A percentile compares a stretch with the other conserved stretches of the same genome.
These are phyloP conservation scores for Odontomachus brunneus DNA, from an alignment of 1,140 invertebrate species.

Conservation along the genomic window DNA sequence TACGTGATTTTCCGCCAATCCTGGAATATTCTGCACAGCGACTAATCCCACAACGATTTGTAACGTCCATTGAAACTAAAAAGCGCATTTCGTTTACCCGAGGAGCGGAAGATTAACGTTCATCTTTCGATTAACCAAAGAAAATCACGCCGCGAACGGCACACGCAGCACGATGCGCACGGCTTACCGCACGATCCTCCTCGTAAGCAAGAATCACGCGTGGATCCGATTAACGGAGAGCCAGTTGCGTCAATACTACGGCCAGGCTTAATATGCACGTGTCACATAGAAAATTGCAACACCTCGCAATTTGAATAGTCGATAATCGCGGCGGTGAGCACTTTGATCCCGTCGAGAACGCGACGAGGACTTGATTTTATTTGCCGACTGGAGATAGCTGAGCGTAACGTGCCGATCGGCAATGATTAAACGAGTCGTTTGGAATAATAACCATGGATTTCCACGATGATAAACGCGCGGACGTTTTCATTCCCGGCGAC, in stretches of 20 bases:
- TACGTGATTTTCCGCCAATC: not conserved
- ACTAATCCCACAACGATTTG: slow-evolving; percentile 10
- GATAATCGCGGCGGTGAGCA: slow-evolving; percentile 1
- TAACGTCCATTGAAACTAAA: not conserved
- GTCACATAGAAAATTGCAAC: slow-evolving; percentile 46
- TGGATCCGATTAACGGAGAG: not conserved
- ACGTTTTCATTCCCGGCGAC: not conserved
- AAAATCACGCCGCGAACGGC: not conserved
- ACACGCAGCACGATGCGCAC: slow-evolving; percentile 12
- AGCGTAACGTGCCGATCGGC: not conserved
- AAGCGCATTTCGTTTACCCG: not conserved
- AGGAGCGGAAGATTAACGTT: slow-evolving; percentile 9
- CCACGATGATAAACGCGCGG: not conserved
- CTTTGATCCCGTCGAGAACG: not conserved
- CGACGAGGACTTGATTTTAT: slow-evolving; percentile 16
- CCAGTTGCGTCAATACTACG: not conserved
- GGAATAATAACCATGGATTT: not conserved
- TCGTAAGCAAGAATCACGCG: not conserved
- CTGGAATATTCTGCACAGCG: not conserved
- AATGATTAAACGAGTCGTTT: not conserved
- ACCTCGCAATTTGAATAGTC: slow-evolving; percentile 43
- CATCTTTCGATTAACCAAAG: slow-evolving; percentile 32
- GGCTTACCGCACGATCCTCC: slow-evolving; percentile 24
- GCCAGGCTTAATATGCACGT: slow-evolving; percentile 16
- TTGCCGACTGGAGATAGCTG: too few relatives aligned